Evolutionary conservation across 2,888 invertebrate species (phyloP).

Genomic region (Dugesia japonica): DNA sequence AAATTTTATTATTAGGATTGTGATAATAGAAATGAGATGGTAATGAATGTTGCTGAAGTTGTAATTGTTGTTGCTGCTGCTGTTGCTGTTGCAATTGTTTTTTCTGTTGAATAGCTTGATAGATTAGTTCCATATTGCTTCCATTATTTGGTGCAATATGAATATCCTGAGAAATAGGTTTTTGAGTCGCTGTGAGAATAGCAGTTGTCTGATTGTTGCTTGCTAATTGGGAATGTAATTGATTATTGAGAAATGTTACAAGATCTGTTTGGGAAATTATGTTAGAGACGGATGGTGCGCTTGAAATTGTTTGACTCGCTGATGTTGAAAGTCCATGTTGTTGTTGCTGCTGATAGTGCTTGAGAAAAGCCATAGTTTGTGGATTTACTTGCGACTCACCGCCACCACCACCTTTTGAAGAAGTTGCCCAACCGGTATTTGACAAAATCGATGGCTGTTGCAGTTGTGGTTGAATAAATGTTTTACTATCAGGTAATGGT

Average conservation of each 20-base stretch:
- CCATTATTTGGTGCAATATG: neutral
- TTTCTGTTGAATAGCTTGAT: constrained; percentile 2
- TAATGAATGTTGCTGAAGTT: neutral
- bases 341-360: neutral
- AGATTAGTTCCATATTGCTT: neutral
- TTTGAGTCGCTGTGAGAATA: neutral
- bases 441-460: neutral
- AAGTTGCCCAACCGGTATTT: neutral
- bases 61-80: constrained; percentile 5
- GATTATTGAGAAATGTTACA: constrained; percentile 3
- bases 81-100: neutral
- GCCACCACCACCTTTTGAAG: neutral
- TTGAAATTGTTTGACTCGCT: neutral
- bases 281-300: neutral
- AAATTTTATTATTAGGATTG: neutral
- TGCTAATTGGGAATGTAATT: neutral
- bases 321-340: neutral
- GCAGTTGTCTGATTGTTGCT: neutral
- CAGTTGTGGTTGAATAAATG: neutral
- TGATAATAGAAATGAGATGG: neutral
- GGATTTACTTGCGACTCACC: neutral
- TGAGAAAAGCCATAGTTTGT: neutral
- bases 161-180: constrained; percentile 8
- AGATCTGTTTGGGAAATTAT: neutral
- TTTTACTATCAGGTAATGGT: neutral